Evolutionary conservation across 2,888 invertebrate species (phyloP).

Genomic region (Chymomyza caudatula): DNA sequence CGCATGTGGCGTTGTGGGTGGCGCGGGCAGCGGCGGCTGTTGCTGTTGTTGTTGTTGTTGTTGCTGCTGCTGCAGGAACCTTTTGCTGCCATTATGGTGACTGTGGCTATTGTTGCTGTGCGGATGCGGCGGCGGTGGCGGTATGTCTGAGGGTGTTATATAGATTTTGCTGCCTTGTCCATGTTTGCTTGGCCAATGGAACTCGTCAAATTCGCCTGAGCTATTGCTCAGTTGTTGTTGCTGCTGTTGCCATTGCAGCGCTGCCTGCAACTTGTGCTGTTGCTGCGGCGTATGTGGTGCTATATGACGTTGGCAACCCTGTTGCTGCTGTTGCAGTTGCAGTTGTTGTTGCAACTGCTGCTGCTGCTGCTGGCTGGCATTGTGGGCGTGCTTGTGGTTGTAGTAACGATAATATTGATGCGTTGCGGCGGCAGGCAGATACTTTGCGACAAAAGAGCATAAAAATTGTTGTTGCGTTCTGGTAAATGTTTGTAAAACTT

Average conservation of each 20-base stretch:
- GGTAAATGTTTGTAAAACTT: conserved; percentile 32
- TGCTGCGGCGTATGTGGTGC: conserved; percentile 36
- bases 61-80: conserved; percentile 34
- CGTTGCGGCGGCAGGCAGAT: conserved; percentile 61
- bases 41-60: conserved; percentile 31
- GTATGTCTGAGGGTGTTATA: conserved; percentile 74
- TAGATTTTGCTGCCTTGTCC: conserved; percentile 61
- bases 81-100: conserved; percentile 56
- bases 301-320: conserved; percentile 1
- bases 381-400: conserved; percentile 45
- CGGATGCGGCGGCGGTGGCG: conserved; percentile 72
- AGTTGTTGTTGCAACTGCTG: conserved; percentile 32
- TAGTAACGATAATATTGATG: conserved; percentile 72
- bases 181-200: conserved; percentile 63
- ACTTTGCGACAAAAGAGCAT: conserved; percentile 52
- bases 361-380: conserved; percentile 36
- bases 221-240: conserved; percentile 53
- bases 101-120: conserved; percentile 42
- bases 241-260: conserved; percentile 18
- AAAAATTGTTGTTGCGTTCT: conserved; percentile 50
- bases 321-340: conserved; percentile 32
- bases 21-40: conserved; percentile 24
- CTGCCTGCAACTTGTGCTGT: conserved; percentile 21
- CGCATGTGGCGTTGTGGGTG: conserved; percentile 32
- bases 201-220: conserved; percentile 64